Percentiles rank a stretch among this genome's conserved stretches.
These are phyloP conservation scores for Vombatus ursinus DNA, from an alignment of 2,113 vertebrate genomes.

Conservation along the genomic window DNA sequence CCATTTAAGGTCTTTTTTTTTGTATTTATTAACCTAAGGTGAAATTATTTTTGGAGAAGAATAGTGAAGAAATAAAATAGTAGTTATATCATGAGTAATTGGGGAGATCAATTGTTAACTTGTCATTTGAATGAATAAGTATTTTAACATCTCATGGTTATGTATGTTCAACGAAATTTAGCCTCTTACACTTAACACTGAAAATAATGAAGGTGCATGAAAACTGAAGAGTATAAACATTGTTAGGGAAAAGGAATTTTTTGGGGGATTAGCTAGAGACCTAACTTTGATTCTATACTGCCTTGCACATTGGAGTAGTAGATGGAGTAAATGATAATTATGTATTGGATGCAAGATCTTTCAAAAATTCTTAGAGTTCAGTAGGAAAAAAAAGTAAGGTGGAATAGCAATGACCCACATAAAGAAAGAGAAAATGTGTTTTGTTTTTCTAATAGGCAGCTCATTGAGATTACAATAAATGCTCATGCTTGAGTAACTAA, in stretches of 20 bases:
- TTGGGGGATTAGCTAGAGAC: neutral
- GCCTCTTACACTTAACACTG: neutral
- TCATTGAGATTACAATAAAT: slow-evolving; percentile 29
- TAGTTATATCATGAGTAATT: neutral
- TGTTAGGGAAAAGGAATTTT: neutral
- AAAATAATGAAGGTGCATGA: neutral
- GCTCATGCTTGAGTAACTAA: slow-evolving; percentile 1
- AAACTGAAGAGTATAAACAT: neutral
- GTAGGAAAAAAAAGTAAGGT: neutral
- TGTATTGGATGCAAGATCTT: slow-evolving; percentile 36
- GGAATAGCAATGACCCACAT: neutral
- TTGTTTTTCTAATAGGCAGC: neutral
- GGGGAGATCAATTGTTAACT: slow-evolving; percentile 17
- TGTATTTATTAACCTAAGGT: slow-evolving; percentile 35
- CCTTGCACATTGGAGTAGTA: slow-evolving; percentile 61
- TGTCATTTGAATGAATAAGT: slow-evolving; percentile 31
- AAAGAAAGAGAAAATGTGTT: neutral
- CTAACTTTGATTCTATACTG: neutral
- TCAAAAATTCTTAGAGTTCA: neutral
- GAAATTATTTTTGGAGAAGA: neutral
- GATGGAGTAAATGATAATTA: slow-evolving; percentile 36
- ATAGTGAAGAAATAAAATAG: neutral
- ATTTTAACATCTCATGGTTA: slow-evolving; percentile 30
- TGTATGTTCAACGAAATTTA: slow-evolving; percentile 3
- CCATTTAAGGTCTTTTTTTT: slow-evolving; percentile 32